Conservation (phyloP, 2,797 vertebrate species). For the Squalus acanthias region DNA sequence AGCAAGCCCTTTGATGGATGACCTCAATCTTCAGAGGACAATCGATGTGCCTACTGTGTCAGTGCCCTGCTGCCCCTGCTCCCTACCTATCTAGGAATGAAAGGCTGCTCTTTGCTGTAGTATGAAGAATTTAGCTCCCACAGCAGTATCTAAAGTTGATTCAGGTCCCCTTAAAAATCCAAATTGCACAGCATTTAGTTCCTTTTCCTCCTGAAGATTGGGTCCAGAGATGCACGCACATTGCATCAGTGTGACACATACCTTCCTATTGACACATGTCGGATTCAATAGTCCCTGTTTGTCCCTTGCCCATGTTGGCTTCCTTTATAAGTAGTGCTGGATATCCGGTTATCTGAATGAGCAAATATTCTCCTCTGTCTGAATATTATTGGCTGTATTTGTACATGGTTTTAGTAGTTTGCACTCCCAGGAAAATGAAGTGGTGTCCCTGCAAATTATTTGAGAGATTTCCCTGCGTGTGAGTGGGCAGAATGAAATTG, state of each 20-base stretch:
- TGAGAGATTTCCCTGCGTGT: background rate
- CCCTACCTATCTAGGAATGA: background rate
- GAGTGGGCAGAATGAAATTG: background rate
- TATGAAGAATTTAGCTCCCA: background rate
- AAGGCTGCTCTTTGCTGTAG: background rate
- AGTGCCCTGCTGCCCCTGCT: background rate
- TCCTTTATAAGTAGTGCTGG: background rate
- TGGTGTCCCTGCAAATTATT: background rate
- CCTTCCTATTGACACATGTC: background rate
- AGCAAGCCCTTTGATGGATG: background rate
- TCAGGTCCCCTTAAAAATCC: no score
- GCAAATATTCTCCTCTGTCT: background rate
- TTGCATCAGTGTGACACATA: background rate
- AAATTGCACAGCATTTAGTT: background rate
- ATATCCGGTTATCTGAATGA: background rate
- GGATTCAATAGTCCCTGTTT: background rate
- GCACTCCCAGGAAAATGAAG: background rate
- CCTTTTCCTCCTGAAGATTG: background rate
- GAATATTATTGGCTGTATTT: background rate
- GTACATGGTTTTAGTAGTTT: background rate
- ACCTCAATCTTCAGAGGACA: no score
- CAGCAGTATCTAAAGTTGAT: background rate
- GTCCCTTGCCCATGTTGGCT: background rate
- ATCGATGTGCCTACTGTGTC: no score
- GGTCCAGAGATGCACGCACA: background rate